Percentiles rank a stretch among this genome's conserved stretches.
Conservation (phyloP, 2,797 vertebrate genomes). For the Sylvilagus floridanus region DNA sequence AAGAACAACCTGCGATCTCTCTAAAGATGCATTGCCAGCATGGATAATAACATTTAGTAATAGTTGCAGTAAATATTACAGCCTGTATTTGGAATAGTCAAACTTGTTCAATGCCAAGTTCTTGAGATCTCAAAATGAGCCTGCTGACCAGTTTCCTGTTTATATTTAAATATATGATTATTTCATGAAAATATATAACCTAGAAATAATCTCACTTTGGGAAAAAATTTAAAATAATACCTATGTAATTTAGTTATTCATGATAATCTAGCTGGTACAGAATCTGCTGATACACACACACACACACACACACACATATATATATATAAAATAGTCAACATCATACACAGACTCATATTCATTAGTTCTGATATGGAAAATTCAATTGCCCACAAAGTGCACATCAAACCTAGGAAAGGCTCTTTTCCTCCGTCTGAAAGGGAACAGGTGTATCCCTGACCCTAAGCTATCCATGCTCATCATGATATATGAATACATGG, state of each 20-base stretch:
- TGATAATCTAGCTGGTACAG: neutral
- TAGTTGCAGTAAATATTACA: neutral
- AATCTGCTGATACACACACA: neutral
- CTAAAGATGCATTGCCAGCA: neutral
- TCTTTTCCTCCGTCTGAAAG: neutral
- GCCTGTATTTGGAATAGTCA: neutral
- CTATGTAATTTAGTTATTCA: neutral
- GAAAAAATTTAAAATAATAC: slow-evolving; percentile 24
- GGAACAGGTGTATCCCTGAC: neutral
- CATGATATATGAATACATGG: neutral
- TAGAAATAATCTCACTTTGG: neutral
- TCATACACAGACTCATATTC: neutral
- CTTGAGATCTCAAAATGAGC: slow-evolving; percentile 17
- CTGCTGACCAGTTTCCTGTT: neutral
- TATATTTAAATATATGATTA: slow-evolving; percentile 7
- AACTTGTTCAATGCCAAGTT: slow-evolving; percentile 15
- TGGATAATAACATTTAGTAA: slow-evolving; percentile 32
- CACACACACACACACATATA: neutral
- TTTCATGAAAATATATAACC: neutral
- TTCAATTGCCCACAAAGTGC: neutral
- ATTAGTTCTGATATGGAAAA: neutral
- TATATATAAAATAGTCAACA: neutral
- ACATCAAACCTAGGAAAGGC: neutral
- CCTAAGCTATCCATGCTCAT: neutral
- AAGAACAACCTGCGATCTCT: neutral